phyloP scores from a whole-genome alignment of 2,888 invertebrate genomes.

The Danaus chrysippus region DNA sequence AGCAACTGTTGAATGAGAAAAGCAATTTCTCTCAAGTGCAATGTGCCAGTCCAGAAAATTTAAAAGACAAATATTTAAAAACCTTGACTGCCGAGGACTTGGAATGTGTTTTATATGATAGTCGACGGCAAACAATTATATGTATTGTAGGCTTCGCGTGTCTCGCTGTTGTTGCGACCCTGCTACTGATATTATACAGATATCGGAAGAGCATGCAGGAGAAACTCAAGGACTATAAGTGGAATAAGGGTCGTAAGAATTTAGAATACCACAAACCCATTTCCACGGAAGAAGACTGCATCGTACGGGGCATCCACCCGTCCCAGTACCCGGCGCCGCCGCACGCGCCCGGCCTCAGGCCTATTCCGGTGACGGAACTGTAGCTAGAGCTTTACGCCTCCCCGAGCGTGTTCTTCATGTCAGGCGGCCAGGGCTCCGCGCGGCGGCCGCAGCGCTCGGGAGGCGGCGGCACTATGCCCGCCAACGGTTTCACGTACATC shows the following conservation, averaged over 20 bases:
- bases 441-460: slow-evolving; percentile 74
- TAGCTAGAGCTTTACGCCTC: slow-evolving; percentile 97
- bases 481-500: slow-evolving; percentile 87
- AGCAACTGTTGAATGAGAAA: slow-evolving; percentile 83
- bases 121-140: slow-evolving; percentile 88
- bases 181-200: slow-evolving; percentile 86
- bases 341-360: slow-evolving; percentile 75
- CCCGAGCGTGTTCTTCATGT: slow-evolving; percentile 88
- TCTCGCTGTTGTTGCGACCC: slow-evolving; percentile 84
- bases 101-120: slow-evolving; percentile 89
- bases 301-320: slow-evolving; percentile 82
- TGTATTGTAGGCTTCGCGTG: slow-evolving; percentile 86
- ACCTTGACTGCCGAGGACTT: slow-evolving; percentile 86
- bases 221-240: slow-evolving; percentile 89
- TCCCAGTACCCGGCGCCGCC: slow-evolving; percentile 74
- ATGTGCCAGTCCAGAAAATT: slow-evolving; percentile 85
- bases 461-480: slow-evolving; percentile 81
- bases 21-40: slow-evolving; percentile 85
- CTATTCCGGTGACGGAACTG: slow-evolving; percentile 95
- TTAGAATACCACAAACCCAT: slow-evolving; percentile 94
- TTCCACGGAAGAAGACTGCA: slow-evolving; percentile 90
- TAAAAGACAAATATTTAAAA: slow-evolving; percentile 84
- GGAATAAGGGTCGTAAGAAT: slow-evolving; percentile 89
- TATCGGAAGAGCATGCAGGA: slow-evolving; percentile 90
- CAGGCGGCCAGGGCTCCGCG: slow-evolving; percentile 77